Evolutionary conservation across 2,113 vertebrate genomes (phyloP), one percentile per base, ranked within the genome.

Genomic region (Physeter macrocephalus): DNA sequence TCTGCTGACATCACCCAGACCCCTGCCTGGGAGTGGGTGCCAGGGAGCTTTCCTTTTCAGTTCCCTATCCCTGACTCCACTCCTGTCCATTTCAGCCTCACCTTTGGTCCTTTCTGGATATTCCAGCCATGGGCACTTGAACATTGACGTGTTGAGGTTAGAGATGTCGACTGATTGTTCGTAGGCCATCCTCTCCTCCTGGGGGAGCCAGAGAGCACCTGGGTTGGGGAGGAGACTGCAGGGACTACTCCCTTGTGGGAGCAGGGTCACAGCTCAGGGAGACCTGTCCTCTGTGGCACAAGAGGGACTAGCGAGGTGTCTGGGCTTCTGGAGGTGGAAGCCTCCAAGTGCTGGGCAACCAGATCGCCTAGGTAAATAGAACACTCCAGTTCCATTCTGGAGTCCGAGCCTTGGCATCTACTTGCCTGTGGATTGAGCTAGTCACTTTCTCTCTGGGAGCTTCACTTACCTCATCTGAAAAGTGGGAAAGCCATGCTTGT

Each of bases 91-190:
- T 36, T n/a, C 8, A n/a, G 57, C 39, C 97, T 97, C 81, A 98
- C 97, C 95, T 97, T 90, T 96, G 41, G 15, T 89, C 69, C 80
- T 92, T 25, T 71, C 15, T 96, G 10, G 69, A 54, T 95, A 96
- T 25, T 98, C 92, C 90, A 97, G 96, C 97, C 95, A 95, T 43
- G 95, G 96, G n/a, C 46, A 95, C 20, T 64, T 64, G 83, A 75
- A 17, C 87, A 97, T 84, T 3, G 52, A 59, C 52, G 5, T 96
- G 83, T 54, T 27, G 57, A 92, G 11, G 8, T 97, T 67, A 52
- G 34, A 59, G 39, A 84, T 41, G n/a, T 77, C 0, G 0, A 4
- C 6, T 34, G 10, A 36, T 3, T 43, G 85, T 81, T 83, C 27
- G 1, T 14, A 29, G 64, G 20, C 21, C 95, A 95, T 98, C 52